Evolutionary conservation across 2,797 vertebrate species (phyloP).

Genomic region (Distichodus sexfasciatus): DNA sequence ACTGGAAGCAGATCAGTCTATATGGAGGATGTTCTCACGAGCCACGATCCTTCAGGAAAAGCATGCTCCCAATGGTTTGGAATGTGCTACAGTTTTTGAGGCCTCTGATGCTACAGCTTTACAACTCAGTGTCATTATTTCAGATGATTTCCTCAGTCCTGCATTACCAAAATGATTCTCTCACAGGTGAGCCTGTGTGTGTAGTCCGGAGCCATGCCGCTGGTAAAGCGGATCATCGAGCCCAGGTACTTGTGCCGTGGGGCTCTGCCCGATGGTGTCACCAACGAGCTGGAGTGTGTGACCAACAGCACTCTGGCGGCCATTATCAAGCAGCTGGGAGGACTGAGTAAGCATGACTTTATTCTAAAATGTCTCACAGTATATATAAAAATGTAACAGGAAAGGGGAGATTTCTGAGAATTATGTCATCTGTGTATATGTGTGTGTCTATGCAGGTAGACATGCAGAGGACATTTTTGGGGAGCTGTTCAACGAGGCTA

Average conservation of each 20-base stretch:
- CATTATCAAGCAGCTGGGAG: slow-evolving; percentile 80
- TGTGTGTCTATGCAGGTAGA: slow-evolving; percentile 58
- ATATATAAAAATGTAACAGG: not conserved
- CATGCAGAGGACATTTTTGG: slow-evolving; percentile 80
- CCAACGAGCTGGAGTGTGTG: slow-evolving; percentile 80
- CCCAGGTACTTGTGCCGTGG: slow-evolving; percentile 77
- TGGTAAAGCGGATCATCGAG: slow-evolving; percentile 79
- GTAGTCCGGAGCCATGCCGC: slow-evolving; percentile 66
- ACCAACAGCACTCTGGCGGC: slow-evolving; percentile 80
- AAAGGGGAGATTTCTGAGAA: not conserved
- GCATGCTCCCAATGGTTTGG: too few species aligned
- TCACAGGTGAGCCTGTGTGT: slow-evolving; percentile 41
- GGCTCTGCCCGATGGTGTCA: slow-evolving; percentile 73
- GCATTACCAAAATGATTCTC: too few species aligned
- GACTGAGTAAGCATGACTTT: slow-evolving; percentile 70
- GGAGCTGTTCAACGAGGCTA: slow-evolving; percentile 79
- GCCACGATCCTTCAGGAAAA: not conserved
- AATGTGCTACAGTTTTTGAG: too few species aligned
- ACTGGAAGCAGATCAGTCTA: slow-evolving; percentile 9
- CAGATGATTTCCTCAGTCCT: too few species aligned
- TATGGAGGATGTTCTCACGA: not conserved
- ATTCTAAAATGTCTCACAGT: not conserved
- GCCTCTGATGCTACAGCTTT: too few species aligned
- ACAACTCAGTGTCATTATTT: too few species aligned
- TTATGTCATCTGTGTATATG: not conserved